Conservation (phyloP, 2,797 vertebrate genomes). For the Harpagifer antarcticus region DNA sequence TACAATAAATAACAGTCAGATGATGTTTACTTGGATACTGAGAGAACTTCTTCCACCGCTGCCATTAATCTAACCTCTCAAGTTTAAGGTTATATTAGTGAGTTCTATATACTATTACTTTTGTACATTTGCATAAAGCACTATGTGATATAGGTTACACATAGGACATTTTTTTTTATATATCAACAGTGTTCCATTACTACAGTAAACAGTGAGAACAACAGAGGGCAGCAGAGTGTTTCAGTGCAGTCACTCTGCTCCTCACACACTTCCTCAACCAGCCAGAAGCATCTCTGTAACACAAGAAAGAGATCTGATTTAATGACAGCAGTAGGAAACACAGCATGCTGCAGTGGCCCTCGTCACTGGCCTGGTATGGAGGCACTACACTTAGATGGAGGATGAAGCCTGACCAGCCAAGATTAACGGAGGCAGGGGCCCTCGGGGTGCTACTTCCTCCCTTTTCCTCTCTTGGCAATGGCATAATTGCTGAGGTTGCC, state of each 20-base stretch:
- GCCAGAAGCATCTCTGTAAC: slow-evolving; percentile 28
- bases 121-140: neutral
- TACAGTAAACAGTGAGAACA: slow-evolving; percentile 25
- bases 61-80: neutral
- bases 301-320: slow-evolving; percentile 60
- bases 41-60: neutral
- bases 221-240: slow-evolving; percentile 80
- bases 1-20: neutral
- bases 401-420: slow-evolving; percentile 65
- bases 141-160: too few relatives aligned
- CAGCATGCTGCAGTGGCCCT: slow-evolving; percentile 53
- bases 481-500: slow-evolving; percentile 84
- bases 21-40: too few relatives aligned
- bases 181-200: neutral
- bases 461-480: slow-evolving; percentile 75
- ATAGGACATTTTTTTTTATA: too few relatives aligned
- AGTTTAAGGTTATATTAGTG: too few relatives aligned
- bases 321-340: slow-evolving; percentile 62
- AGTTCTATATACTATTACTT: too few relatives aligned
- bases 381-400: slow-evolving; percentile 58
- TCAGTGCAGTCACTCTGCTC: neutral
- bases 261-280: slow-evolving; percentile 21
- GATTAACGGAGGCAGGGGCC: slow-evolving; percentile 74
- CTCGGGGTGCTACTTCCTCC: slow-evolving; percentile 77
- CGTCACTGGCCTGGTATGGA: slow-evolving; percentile 62